Conservation (phyloP, 2,113 vertebrate species). For the Zosterops borbonicus region DNA sequence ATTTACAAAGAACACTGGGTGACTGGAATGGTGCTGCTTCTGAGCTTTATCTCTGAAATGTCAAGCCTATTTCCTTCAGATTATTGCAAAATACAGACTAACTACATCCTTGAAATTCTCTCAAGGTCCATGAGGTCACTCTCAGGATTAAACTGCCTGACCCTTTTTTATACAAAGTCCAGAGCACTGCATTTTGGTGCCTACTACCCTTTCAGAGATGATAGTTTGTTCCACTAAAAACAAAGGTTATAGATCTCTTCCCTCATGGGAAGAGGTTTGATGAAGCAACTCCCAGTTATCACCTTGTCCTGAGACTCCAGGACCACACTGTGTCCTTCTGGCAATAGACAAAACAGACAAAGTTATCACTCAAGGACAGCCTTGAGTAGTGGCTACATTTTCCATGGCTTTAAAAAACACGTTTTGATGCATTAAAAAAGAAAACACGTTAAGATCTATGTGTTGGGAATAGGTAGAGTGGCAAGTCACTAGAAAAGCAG, state of each 20-base stretch:
- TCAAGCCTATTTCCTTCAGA: constrained; percentile 30
- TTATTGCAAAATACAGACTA: constrained; percentile 38
- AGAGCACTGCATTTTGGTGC: constrained; percentile 12
- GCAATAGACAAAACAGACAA: constrained; percentile 31
- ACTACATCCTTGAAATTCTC: constrained; percentile 44
- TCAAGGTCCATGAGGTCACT: background rate
- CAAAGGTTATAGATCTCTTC: constrained; percentile 3
- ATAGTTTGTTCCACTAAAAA: constrained; percentile 40
- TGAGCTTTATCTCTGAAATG: constrained; percentile 38
- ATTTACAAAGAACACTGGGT: background rate
- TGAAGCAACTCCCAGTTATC: constrained; percentile 19
- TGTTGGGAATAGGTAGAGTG: background rate
- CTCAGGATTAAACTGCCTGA: constrained; percentile 28
- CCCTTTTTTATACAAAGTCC: background rate
- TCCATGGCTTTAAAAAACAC: background rate
- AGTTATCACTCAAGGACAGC: constrained; percentile 37
- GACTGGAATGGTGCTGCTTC: background rate
- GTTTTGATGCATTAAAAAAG: background rate
- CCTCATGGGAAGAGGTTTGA: background rate
- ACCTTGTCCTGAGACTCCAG: constrained; percentile 17
- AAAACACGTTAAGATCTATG: background rate
- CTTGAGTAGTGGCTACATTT: background rate
- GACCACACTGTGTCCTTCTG: background rate
- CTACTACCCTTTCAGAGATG: background rate
- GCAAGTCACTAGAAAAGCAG: background rate